Evolutionary conservation across 2,888 invertebrate genomes (phyloP), one percentile per base, ranked within the genome.

Genomic region (Hirtodrosophila duncani): DNA sequence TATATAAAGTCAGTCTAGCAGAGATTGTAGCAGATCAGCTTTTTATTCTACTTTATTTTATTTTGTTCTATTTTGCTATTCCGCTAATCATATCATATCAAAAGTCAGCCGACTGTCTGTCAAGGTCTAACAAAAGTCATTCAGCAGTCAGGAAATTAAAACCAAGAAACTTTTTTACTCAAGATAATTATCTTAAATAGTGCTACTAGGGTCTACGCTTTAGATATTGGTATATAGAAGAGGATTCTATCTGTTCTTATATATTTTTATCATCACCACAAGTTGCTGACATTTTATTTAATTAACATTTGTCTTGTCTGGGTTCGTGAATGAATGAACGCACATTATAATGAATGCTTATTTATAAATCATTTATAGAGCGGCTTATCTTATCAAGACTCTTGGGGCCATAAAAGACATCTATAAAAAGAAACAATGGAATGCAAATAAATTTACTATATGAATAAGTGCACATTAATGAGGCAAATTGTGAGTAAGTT

Each of bases 301-400:
- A 63, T 65, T 61, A 64, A 34, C 44, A 26, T 29, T 26, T n/a
- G n/a, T n/a, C n/a, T n/a, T n/a, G n/a, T 43, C 48, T 23, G 5
- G 7, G 34, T 27, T 16, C 24, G 21, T 13, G 31, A 59, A 51
- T 74, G 55, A 74, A 74, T 59, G 70, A 63, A 72, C 67, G 75
- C 53, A 50, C 56, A 56, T 63, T 55, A 39, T 24, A 42, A 38
- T 18, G n/a, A 33, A 53, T 34, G 29, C 45, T 38, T 68, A 56
- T 49, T 38, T 52, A 48, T 43, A 53, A 39, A 49, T 43, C 41
- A 34, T 26, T 29, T 11, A 29, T 27, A 50, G n/a, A 33, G 11
- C 11, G 21, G 11, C 31, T 20, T 52, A 52, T 52, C 52, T 52
- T 52, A 52, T 52, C 52, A 34, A 6, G 5, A 23, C 13, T 9